Evolutionary conservation across 2,797 vertebrate genomes (phyloP).

Genomic region (Loriculus beryllinus): DNA sequence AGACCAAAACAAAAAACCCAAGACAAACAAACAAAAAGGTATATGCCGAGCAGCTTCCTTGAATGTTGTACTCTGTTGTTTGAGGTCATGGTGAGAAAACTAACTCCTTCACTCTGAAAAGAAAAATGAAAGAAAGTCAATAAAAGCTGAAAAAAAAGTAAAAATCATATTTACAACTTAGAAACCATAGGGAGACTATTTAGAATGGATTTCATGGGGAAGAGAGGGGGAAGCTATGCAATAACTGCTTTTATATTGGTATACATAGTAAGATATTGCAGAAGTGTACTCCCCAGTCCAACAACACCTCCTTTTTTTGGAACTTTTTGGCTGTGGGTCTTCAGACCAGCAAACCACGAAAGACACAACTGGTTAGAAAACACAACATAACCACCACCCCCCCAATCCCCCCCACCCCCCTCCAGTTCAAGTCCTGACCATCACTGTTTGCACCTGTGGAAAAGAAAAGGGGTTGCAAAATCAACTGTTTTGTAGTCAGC

Average conservation of each 20-base stretch:
- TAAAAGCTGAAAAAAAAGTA: not conserved
- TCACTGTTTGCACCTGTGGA: not conserved
- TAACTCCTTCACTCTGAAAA: conserved; percentile 77
- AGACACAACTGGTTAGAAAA: not conserved
- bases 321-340: not conserved
- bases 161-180: not conserved
- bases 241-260: not conserved
- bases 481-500: not conserved
- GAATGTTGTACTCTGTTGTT: conserved; percentile 51
- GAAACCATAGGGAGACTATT: not conserved
- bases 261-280: not conserved
- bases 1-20: not conserved
- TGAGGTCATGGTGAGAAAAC: conserved; percentile 51
- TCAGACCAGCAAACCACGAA: not conserved
- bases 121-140: conserved; percentile 33
- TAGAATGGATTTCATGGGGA: not conserved
- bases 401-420: too few relatives aligned
- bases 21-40: not conserved
- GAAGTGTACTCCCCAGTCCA: not conserved
- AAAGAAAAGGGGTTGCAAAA: not conserved
- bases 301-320: not conserved
- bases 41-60: conserved; percentile 59
- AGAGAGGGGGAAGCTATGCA: not conserved
- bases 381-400: not conserved
- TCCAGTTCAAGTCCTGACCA: not conserved